Evolutionary conservation across 2,797 vertebrate species (phyloP).

Genomic region (Euthynnus affinis): DNA sequence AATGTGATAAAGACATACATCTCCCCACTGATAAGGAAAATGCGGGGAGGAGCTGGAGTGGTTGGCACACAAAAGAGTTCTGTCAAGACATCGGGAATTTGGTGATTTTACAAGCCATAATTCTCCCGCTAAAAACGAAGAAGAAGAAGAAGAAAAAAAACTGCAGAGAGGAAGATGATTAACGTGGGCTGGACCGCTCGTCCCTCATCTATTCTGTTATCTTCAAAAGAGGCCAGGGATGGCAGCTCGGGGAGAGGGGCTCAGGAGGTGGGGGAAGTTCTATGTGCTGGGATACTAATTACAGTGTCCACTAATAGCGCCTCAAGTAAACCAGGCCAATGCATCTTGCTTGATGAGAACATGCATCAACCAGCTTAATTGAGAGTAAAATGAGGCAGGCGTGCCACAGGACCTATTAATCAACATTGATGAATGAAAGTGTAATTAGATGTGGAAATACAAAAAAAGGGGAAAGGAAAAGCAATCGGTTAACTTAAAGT

Average conservation of each 20-base stretch:
- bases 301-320: constrained; percentile 88
- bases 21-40: constrained; percentile 82
- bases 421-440: constrained; percentile 88
- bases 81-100: constrained; percentile 81
- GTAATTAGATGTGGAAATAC: constrained; percentile 88
- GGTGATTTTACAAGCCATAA: constrained; percentile 81
- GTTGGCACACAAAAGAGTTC: constrained; percentile 80
- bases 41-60: constrained; percentile 76
- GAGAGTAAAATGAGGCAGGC: constrained; percentile 89
- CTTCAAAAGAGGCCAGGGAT: constrained; percentile 85
- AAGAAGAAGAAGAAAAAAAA: constrained; percentile 42
- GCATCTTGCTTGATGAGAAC: constrained; percentile 88
- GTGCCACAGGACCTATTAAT: constrained; percentile 88
- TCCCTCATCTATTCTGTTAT: constrained; percentile 83
- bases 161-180: constrained; percentile 79
- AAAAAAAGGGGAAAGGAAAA: constrained; percentile 66
- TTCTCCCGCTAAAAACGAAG: constrained; percentile 62
- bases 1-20: constrained; percentile 86
- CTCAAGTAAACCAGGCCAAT: constrained; percentile 87
- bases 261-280: constrained; percentile 84
- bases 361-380: constrained; percentile 88
- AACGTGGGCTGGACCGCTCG: constrained; percentile 78
- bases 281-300: constrained; percentile 87
- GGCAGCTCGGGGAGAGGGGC: constrained; percentile 80
- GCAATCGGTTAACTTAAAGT: constrained; percentile 84